A percentile compares a stretch with the other conserved stretches of the same genome.
phyloP scores from a whole-genome alignment of 1,140 invertebrate genomes.

The Pseudoatta argentina region DNA sequence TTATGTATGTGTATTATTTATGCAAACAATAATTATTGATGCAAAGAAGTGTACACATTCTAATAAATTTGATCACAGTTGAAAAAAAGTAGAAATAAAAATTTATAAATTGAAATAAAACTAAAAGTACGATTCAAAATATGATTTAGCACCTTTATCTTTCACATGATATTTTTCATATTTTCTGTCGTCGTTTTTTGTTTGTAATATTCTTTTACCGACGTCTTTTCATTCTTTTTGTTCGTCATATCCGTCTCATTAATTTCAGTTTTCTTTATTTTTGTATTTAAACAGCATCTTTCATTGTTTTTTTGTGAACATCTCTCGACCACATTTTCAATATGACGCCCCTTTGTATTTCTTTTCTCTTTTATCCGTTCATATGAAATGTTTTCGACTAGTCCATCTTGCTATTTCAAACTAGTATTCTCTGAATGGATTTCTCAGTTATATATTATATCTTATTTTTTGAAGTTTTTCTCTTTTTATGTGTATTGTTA shows the following conservation, averaged over 20 bases:
- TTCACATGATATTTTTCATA: not conserved
- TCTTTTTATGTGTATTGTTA: slow-evolving; percentile 31
- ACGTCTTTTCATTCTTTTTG: slow-evolving; percentile 18
- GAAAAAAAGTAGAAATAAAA: not conserved
- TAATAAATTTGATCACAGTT: not conserved
- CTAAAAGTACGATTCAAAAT: not conserved
- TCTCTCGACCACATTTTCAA: slow-evolving; percentile 46
- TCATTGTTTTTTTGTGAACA: slow-evolving; percentile 50
- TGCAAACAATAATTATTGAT: not conserved
- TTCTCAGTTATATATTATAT: not conserved
- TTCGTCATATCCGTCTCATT: slow-evolving; percentile 10
- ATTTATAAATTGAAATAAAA: not conserved
- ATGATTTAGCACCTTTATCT: not conserved
- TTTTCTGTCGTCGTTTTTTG: not conserved
- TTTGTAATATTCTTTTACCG: slow-evolving; percentile 26
- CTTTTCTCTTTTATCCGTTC: slow-evolving; percentile 1
- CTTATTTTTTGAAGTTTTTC: slow-evolving; percentile 2
- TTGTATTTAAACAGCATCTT: not conserved
- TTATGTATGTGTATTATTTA: slow-evolving; percentile 12
- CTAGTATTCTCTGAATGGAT: slow-evolving; percentile 11
- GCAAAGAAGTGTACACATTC: not conserved
- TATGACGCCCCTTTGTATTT: slow-evolving; percentile 6
- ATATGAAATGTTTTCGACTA: slow-evolving; percentile 5
- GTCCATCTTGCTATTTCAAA: not conserved
- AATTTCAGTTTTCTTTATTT: slow-evolving; percentile 1